These are phyloP conservation scores for Mechanitis mazaeus DNA, from an alignment of 2,888 invertebrate genomes.

Conservation along the genomic window DNA sequence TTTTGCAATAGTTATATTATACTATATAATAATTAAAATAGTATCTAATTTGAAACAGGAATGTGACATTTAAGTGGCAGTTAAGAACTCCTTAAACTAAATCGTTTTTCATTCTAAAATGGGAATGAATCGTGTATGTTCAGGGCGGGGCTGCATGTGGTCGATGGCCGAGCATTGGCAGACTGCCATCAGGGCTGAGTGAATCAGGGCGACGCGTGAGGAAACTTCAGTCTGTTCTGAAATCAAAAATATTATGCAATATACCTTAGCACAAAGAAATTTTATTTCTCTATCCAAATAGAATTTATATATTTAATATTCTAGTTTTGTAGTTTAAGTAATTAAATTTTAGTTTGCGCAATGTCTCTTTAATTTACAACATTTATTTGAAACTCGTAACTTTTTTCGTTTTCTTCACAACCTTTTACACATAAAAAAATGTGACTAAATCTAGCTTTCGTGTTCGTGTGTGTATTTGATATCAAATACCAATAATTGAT, in stretches of 20 bases:
- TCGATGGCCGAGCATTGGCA: constrained; percentile 63
- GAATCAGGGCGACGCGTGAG: constrained; percentile 22
- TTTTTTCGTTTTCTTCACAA: too few species aligned
- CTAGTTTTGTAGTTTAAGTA: too few species aligned
- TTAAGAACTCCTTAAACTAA: constrained; percentile 38
- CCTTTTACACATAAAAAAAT: too few species aligned
- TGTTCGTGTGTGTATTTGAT: too few species aligned
- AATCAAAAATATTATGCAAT: constrained; percentile 25
- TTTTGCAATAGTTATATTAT: background rate
- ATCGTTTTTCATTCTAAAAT: constrained; percentile 53
- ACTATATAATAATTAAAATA: constrained; percentile 7
- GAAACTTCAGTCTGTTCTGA: constrained; percentile 16
- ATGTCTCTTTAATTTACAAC: too few species aligned
- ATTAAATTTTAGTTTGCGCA: too few species aligned
- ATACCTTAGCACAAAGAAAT: background rate
- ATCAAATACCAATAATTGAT: too few species aligned
- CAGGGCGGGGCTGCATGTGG: constrained; percentile 35
- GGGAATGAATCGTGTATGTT: constrained; percentile 44
- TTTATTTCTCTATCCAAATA: background rate
- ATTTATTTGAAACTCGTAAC: too few species aligned
- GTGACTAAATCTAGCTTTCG: too few species aligned
- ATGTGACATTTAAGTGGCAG: constrained; percentile 36
- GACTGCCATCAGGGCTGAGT: constrained; percentile 40
- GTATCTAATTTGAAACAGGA: too few species aligned
- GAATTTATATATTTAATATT: too few species aligned